phyloP scores from a whole-genome alignment of 2,797 vertebrate species.

The Etheostoma nigrum region DNA sequence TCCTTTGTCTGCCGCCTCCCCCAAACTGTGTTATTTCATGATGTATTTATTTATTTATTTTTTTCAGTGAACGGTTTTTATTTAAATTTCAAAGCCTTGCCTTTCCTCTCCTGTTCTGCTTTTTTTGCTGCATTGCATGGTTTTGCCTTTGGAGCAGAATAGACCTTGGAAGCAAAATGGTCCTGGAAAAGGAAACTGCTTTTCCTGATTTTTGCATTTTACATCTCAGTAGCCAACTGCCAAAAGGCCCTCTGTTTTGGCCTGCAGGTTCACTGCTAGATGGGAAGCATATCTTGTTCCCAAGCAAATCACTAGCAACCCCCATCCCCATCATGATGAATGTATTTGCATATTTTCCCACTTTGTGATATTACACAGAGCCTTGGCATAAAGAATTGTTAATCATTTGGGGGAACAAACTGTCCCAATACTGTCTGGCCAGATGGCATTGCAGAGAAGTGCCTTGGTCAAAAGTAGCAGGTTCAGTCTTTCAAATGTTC shows the following conservation, averaged over 20 bases:
- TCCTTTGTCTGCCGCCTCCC: constrained; percentile 62
- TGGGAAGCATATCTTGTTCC: constrained; percentile 57
- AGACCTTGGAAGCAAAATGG: constrained; percentile 64
- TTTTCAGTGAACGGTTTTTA: constrained; percentile 53
- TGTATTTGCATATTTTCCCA: constrained; percentile 60
- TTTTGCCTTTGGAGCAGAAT: constrained; percentile 69
- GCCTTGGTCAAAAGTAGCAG: constrained; percentile 23
- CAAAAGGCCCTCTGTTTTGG: constrained; percentile 67
- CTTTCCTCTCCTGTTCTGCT: constrained; percentile 34
- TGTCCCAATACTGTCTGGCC: background rate
- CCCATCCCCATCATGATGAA: constrained; percentile 46
- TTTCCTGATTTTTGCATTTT: constrained; percentile 72
- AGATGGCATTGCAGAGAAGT: background rate
- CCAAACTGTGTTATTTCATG: constrained; percentile 64
- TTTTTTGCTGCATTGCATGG: constrained; percentile 58
- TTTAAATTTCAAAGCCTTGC: constrained; percentile 66
- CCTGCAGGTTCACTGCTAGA: constrained; percentile 65
- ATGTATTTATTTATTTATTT: constrained; percentile 29
- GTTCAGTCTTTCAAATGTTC: constrained; percentile 10
- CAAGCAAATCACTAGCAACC: constrained; percentile 43
- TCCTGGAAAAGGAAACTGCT: constrained; percentile 68
- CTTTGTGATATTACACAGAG: constrained; percentile 32
- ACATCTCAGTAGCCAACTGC: constrained; percentile 74
- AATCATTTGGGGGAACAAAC: background rate
- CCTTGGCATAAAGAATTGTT: constrained; percentile 2